Evolutionary conservation across 2,888 invertebrate genomes (phyloP).

Genomic region (Mythimna loreyi): DNA sequence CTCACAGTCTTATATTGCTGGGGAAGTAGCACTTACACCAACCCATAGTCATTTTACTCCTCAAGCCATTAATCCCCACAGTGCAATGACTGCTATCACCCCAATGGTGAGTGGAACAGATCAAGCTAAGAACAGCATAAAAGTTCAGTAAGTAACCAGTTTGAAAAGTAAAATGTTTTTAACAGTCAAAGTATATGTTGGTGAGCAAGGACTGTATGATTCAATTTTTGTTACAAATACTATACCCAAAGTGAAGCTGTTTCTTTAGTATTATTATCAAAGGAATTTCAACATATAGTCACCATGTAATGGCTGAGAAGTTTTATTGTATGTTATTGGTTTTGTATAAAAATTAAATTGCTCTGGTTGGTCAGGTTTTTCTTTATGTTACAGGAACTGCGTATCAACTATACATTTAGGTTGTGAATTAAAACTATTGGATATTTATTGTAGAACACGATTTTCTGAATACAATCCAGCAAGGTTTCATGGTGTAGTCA

Average conservation of each 20-base stretch:
- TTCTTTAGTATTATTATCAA: too few relatives aligned
- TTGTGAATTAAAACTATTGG: slow-evolving; percentile 93
- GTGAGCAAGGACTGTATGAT: too few relatives aligned
- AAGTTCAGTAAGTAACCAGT: slow-evolving; percentile 89
- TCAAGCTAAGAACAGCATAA: slow-evolving; percentile 91
- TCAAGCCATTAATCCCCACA: slow-evolving; percentile 88
- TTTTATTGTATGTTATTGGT: too few relatives aligned
- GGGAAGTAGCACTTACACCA: slow-evolving; percentile 85
- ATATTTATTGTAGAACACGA: slow-evolving; percentile 94
- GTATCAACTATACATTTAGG: slow-evolving; percentile 95
- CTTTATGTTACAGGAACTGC: slow-evolving; percentile 92
- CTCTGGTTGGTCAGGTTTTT: not conserved
- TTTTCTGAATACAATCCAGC: slow-evolving; percentile 96
- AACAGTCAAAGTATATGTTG: not conserved
- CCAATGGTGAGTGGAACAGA: slow-evolving; percentile 89
- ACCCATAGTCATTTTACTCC: slow-evolving; percentile 83
- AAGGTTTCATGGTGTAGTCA: slow-evolving; percentile 95
- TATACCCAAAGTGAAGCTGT: too few relatives aligned
- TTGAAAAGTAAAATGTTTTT: not conserved
- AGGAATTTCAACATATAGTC: too few relatives aligned
- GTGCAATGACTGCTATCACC: slow-evolving; percentile 88
- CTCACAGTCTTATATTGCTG: slow-evolving; percentile 71
- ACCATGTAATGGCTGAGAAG: too few relatives aligned
- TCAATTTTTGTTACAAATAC: too few relatives aligned
- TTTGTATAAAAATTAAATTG: not conserved